These are phyloP conservation scores for Halcyon malimbica DNA, from an alignment of 2,113 vertebrate species.

Conservation along the genomic window DNA sequence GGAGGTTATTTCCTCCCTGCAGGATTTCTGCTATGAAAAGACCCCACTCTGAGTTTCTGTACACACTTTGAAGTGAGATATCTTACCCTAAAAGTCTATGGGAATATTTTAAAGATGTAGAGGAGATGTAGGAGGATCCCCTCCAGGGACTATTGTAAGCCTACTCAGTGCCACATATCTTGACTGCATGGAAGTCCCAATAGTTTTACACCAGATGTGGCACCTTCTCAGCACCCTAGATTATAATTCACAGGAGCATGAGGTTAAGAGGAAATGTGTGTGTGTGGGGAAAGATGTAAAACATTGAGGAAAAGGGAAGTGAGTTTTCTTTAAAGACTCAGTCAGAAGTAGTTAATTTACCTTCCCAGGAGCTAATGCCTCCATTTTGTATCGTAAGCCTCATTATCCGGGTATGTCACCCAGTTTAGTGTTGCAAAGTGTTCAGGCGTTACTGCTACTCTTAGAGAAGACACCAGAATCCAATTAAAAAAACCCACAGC, in stretches of 20 bases:
- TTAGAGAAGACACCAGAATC: background rate
- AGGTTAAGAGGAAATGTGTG: no score
- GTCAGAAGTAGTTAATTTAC: background rate
- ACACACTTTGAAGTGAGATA: background rate
- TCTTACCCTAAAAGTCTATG: background rate
- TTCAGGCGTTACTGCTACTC: background rate
- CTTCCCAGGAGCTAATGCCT: background rate
- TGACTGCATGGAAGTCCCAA: accelerated
- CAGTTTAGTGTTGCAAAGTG: background rate
- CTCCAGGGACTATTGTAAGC: accelerated
- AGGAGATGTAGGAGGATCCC: background rate
- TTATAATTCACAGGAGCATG: background rate
- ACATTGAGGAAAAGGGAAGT: background rate
- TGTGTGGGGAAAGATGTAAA: background rate
- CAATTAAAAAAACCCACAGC: background rate
- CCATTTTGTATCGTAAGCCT: background rate
- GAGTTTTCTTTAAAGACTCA: background rate
- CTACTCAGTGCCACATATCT: accelerated
- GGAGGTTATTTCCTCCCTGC: background rate
- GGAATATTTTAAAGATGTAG: background rate
- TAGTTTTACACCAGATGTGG: background rate
- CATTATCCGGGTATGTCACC: background rate
- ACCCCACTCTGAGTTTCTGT: background rate
- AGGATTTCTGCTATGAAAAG: background rate
- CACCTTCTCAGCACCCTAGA: background rate